A percentile compares a stretch with the other conserved stretches of the same genome.
phyloP scores from a whole-genome alignment of 2,888 invertebrate species.

The Tubulanus polymorphus region DNA sequence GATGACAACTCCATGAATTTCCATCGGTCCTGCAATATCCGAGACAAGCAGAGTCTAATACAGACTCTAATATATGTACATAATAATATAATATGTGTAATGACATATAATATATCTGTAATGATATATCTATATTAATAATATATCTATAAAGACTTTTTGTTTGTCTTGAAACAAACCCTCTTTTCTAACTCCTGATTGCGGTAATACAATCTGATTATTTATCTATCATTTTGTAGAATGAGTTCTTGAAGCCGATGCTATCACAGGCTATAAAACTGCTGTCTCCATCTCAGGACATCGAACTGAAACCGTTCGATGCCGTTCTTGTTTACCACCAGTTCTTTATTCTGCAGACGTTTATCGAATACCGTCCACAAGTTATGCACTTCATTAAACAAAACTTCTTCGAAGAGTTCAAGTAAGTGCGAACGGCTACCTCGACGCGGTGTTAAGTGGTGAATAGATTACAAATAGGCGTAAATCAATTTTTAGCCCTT shows the following conservation, averaged over 20 bases:
- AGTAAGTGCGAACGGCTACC: no score
- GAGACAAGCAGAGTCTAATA: no score
- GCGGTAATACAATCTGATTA: neutral
- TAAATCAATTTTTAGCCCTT: no score
- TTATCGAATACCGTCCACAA: slow-evolving; percentile 36
- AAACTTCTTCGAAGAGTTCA: slow-evolving; percentile 47
- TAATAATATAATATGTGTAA: no score
- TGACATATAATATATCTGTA: no score
- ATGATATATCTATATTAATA: no score
- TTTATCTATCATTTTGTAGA: slow-evolving; percentile 24
- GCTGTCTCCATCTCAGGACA: slow-evolving; percentile 30
- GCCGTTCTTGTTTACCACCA: slow-evolving; percentile 41
- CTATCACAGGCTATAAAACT: slow-evolving; percentile 35
- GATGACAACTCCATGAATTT: no score
- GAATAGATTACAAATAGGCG: no score
- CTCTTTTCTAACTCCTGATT: neutral
- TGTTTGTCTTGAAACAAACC: neutral
- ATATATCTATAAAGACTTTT: no score
- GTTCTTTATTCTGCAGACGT: slow-evolving; percentile 38
- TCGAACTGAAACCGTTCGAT: slow-evolving; percentile 35
- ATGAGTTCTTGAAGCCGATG: slow-evolving; percentile 39
- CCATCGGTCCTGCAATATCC: no score
- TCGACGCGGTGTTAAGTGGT: no score
- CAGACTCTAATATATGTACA: no score
- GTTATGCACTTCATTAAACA: slow-evolving; percentile 31